These are phyloP conservation scores for Ispidina picta DNA, from an alignment of 2,797 vertebrate genomes.

Conservation along the genomic window DNA sequence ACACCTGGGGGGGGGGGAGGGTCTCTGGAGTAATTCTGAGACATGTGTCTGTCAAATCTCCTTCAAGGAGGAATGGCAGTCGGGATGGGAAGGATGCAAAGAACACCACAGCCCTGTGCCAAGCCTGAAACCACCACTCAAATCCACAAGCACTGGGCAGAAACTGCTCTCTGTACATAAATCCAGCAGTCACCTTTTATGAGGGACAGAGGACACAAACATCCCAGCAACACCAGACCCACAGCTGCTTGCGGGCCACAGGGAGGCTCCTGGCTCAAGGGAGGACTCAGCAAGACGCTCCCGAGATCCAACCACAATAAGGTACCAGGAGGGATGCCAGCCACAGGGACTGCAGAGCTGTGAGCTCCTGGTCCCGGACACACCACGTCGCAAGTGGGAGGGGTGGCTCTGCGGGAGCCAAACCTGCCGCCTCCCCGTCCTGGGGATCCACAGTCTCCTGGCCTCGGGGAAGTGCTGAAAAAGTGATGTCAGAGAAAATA, in stretches of 20 bases:
- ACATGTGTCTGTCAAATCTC: neutral
- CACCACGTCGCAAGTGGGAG: fast-evolving
- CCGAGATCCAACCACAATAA: fast-evolving
- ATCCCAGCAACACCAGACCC: neutral
- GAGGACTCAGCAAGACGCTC: neutral
- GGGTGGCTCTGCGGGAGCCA: neutral
- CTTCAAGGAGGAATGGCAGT: neutral
- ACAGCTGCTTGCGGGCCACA: neutral
- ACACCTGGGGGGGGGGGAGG: neutral
- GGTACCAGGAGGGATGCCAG: neutral
- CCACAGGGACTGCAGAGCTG: neutral
- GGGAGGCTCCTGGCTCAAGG: neutral
- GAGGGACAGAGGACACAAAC: neutral
- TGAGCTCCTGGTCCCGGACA: neutral
- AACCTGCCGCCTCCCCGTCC: neutral
- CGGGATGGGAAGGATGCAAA: neutral
- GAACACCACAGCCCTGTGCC: neutral
- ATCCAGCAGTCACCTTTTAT: neutral
- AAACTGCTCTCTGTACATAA: neutral
- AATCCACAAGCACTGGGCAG: neutral
- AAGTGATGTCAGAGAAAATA: slow-evolving; percentile 56
- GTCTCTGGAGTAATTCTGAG: neutral
- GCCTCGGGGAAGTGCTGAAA: slow-evolving; percentile 1
- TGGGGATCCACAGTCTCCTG: neutral
- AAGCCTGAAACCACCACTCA: neutral